Conservation (phyloP, 1,140 invertebrate genomes). For the Diabrotica virgifera region DNA sequence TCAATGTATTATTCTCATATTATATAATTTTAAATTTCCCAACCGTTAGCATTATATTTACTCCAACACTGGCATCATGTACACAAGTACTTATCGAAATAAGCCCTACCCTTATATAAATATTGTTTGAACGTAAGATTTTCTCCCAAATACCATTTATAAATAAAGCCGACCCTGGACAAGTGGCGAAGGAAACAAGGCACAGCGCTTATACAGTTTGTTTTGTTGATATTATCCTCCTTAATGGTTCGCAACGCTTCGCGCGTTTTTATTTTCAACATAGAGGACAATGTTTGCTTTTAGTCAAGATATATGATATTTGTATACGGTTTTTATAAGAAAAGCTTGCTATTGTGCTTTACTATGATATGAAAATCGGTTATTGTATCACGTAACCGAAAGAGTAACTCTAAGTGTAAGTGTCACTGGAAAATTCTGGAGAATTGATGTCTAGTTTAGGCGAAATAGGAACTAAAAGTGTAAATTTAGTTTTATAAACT, state of each 20-base stretch:
- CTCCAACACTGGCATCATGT: too few species aligned
- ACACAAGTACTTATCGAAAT: too few species aligned
- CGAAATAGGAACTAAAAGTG: too few species aligned
- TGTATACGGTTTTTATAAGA: slow-evolving; percentile 3
- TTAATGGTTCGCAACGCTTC: slow-evolving; percentile 3
- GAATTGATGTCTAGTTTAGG: too few species aligned
- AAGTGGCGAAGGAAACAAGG: not conserved
- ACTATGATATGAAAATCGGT: not conserved
- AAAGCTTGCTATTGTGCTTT: not conserved
- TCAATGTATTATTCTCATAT: too few species aligned
- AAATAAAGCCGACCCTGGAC: not conserved
- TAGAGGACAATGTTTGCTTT: slow-evolving; percentile 6
- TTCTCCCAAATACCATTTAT: not conserved
- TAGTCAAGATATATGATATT: slow-evolving; percentile 13
- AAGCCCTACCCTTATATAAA: not conserved
- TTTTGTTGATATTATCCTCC: slow-evolving; percentile 9
- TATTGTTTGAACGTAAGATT: not conserved
- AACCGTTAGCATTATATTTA: too few species aligned
- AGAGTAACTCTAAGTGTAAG: too few species aligned
- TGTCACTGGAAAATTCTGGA: too few species aligned
- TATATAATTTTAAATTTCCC: too few species aligned
- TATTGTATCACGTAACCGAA: not conserved
- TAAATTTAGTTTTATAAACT: too few species aligned
- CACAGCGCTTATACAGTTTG: not conserved
- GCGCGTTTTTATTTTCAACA: slow-evolving; percentile 6